These are phyloP conservation scores for Apotomis capreana DNA, from an alignment of 2,888 invertebrate genomes.

Conservation along the genomic window DNA sequence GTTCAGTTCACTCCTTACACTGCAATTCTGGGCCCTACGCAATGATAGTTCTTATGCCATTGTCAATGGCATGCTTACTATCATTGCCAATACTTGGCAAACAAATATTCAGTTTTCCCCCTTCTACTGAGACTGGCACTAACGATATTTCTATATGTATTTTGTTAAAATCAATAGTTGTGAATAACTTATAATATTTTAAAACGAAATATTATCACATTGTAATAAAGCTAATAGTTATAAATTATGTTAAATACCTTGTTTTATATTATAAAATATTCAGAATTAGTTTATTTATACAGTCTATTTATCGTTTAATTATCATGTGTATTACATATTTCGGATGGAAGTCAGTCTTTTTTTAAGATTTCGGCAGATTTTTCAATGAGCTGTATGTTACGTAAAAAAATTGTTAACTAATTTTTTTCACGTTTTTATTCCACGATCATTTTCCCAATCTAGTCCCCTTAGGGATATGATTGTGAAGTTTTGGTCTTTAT, in stretches of 20 bases:
- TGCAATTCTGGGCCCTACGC: conserved; percentile 47
- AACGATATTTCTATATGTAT: conserved; percentile 39
- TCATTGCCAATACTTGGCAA: conserved; percentile 64
- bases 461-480: neutral
- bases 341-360: conserved; percentile 29
- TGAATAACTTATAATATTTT: too few species aligned
- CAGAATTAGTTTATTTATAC: too few species aligned
- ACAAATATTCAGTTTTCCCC: conserved; percentile 83
- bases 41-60: conserved; percentile 60
- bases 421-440: neutral
- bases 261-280: too few species aligned
- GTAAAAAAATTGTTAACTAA: neutral
- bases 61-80: conserved; percentile 68
- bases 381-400: conserved; percentile 27
- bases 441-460: neutral
- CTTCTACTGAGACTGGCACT: conserved; percentile 59
- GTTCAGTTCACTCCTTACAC: conserved; percentile 73
- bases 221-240: too few species aligned
- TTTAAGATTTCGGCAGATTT: conserved; percentile 26
- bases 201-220: too few species aligned
- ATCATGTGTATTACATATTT: neutral
- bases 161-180: neutral
- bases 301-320: neutral
- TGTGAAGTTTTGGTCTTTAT: neutral
- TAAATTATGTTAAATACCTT: too few species aligned